A percentile compares a stretch with the other conserved stretches of the same genome.
Conservation (phyloP, 2,113 vertebrate species). For the Manacus vitellinus region DNA sequence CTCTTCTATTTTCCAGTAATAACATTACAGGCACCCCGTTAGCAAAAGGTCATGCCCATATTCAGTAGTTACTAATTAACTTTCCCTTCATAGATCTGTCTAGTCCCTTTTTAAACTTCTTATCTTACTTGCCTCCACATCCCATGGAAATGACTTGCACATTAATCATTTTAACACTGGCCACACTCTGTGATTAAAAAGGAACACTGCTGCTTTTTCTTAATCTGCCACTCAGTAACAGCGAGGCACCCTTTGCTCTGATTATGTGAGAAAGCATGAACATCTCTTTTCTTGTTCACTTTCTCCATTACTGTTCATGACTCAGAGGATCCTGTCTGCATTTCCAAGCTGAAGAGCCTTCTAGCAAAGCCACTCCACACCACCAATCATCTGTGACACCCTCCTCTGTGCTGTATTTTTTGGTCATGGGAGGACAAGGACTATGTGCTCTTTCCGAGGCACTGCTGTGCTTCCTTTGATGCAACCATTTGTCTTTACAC, state of each 20-base stretch:
- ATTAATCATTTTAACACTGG: not conserved
- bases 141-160: not conserved
- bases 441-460: not conserved
- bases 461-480: not conserved
- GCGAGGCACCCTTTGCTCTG: accelerated
- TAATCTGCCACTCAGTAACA: not conserved
- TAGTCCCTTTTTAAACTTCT: not conserved
- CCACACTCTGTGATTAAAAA: not conserved
- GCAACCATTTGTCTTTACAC: not conserved
- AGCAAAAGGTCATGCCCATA: not conserved
- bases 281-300: not conserved
- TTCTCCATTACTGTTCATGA: not conserved
- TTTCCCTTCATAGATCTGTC: not conserved
- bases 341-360: not conserved
- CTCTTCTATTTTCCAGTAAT: not conserved
- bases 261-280: not conserved
- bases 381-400: not conserved
- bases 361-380: not conserved
- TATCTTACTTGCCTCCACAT: not conserved
- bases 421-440: not conserved
- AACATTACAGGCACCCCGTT: not conserved
- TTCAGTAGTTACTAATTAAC: conserved; percentile 4
- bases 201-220: not conserved
- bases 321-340: not conserved
- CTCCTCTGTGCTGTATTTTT: not conserved